These are phyloP conservation scores for Elanoides forficatus DNA, from an alignment of 2,113 vertebrate genomes.

Conservation along the genomic window DNA sequence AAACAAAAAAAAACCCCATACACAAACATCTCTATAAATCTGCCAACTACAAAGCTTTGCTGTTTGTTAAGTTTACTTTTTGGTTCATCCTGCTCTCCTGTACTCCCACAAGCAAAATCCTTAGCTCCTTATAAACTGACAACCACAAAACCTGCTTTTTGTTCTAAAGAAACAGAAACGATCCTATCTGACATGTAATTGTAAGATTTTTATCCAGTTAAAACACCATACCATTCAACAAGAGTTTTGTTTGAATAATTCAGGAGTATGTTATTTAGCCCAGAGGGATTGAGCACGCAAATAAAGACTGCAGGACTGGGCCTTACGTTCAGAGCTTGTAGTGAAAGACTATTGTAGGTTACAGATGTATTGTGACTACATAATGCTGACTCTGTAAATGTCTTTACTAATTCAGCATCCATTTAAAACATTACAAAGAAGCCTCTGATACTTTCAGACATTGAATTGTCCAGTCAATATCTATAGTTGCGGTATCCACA, in stretches of 20 bases:
- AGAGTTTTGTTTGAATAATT: neutral
- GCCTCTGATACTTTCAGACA: constrained; percentile 50
- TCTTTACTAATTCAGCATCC: constrained; percentile 54
- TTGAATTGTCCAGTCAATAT: constrained; percentile 36
- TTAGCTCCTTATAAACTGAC: neutral
- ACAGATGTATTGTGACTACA: constrained; percentile 3
- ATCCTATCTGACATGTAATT: neutral
- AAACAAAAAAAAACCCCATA: neutral
- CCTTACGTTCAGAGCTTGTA: neutral
- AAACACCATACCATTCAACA: neutral
- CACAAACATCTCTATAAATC: neutral
- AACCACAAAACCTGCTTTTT: neutral
- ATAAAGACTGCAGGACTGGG: neutral
- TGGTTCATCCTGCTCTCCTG: neutral
- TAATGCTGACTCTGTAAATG: constrained; percentile 50
- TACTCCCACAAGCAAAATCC: neutral
- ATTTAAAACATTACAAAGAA: constrained; percentile 63
- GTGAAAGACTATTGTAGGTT: neutral
- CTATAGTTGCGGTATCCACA: neutral
- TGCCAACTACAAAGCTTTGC: neutral
- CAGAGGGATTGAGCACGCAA: neutral
- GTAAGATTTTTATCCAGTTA: neutral
- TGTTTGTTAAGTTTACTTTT: neutral
- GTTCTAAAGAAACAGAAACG: neutral
- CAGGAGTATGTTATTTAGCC: neutral